Evolutionary conservation across 2,797 vertebrate genomes (phyloP), one percentile per base, ranked within the genome.

Genomic region (Hypotaenidia philippensis): DNA sequence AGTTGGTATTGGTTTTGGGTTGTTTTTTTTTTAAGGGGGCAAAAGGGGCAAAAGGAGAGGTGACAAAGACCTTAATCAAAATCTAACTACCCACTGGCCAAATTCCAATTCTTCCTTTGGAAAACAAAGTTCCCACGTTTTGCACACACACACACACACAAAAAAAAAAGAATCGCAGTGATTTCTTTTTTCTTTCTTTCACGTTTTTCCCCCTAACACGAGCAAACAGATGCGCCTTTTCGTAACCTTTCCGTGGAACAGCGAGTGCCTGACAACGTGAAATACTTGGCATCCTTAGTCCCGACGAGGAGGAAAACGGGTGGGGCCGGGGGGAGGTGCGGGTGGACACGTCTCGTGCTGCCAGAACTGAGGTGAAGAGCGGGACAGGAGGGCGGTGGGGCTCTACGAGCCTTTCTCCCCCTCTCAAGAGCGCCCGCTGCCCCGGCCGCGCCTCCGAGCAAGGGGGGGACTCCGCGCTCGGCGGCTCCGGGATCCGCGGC

Each of bases 231-330:
- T 20, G n/a, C 2, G 18, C 7, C 6, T 56, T 29, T 57, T 47
- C 14, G 27, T 8, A 57, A 57, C 34, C 56, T 85, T 75, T 63
- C 23, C 5, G 9, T 3, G 47, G 13, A 56, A n/a, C 1, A 19
- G 65, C 23, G 65, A 49, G 25, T 0, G 40, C 34, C 31, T 19
- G 5, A 13, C 1, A 17, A 11, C 0, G 36, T 1, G 57, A 41
- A 75, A 36, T 19, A 14, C 17, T 75, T 22, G 40, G 57, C 45
- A 36, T 3, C 2, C 49, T 22, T 31, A 1, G 25, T 0, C 14
- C 36, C 3, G 49, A 45, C 12, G 77, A 53, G 38, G n/a, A 65
- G 64, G 47, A 50, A 18, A 44, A 44, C 41, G 50, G 29, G 29
- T 50, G 88, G 50, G 50, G 47, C 60, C 19, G n/a, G 21, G 61